phyloP scores from a whole-genome alignment of 2,113 vertebrate species.

The Nyctibius bracteatus region DNA sequence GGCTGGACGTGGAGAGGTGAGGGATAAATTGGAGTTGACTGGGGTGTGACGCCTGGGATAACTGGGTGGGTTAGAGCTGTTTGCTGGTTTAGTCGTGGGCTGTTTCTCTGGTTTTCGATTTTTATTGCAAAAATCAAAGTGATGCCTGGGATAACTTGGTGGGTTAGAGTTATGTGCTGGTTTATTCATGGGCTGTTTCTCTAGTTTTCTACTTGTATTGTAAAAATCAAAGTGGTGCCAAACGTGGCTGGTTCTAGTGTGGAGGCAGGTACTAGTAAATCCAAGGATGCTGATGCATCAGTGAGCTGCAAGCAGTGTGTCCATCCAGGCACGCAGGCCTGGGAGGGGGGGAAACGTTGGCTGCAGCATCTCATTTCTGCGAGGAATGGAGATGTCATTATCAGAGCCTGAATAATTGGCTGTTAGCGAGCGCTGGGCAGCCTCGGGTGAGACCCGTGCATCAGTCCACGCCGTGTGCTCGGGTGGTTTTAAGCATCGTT shows the following conservation, averaged over 20 bases:
- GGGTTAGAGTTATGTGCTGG: not conserved
- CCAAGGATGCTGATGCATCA: not conserved
- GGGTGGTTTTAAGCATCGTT: not conserved
- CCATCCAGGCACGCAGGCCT: not conserved
- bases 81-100: not conserved
- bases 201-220: not conserved
- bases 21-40: not conserved
- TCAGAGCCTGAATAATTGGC: not conserved
- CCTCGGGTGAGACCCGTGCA: not conserved
- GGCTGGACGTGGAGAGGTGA: not conserved
- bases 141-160: not conserved
- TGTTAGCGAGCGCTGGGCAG: not conserved
- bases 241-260: not conserved
- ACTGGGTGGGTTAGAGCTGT: not conserved
- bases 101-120: not conserved
- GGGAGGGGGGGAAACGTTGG: fast-evolving
- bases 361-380: not conserved
- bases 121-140: not conserved
- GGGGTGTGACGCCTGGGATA: not conserved
- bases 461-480: fast-evolving
- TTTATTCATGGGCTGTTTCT: not conserved
- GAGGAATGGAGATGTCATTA: not conserved
- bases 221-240: not conserved
- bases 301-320: not conserved
- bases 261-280: not conserved